These are phyloP conservation scores for Notolabrus celidotus DNA, from an alignment of 2,797 vertebrate genomes.

Conservation along the genomic window DNA sequence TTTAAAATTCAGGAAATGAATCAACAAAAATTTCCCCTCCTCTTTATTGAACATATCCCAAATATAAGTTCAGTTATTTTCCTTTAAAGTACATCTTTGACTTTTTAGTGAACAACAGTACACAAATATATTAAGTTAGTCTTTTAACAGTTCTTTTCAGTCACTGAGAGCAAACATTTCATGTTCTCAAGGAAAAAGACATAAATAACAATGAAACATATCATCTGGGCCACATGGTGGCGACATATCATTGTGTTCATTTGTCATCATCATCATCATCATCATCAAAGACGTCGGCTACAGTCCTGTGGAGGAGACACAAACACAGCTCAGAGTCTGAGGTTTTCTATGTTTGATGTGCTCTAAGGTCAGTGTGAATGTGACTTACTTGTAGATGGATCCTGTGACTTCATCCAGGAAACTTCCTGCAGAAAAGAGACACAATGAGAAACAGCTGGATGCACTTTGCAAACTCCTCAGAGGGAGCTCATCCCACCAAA, in stretches of 20 bases:
- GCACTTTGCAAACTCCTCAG: no score
- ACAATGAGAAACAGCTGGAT: neutral
- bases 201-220: conserved; percentile 67
- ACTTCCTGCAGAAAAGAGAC: conserved; percentile 77
- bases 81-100: conserved; percentile 50
- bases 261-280: conserved; percentile 67
- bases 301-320: conserved; percentile 76
- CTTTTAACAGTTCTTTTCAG: conserved; percentile 56
- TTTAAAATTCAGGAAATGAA: conserved; percentile 33
- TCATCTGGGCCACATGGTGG: conserved; percentile 81
- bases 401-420: conserved; percentile 88
- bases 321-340: conserved; percentile 3
- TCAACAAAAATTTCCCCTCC: conserved; percentile 64
- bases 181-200: conserved; percentile 59
- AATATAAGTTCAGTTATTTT: conserved; percentile 64
- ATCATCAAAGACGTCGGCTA: conserved; percentile 85
- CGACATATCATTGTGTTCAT: conserved; percentile 70
- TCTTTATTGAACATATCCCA: conserved; percentile 75
- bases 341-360: neutral
- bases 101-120: conserved; percentile 63
- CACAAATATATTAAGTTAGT: conserved; percentile 69
- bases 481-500: no score
- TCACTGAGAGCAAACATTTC: conserved; percentile 51
- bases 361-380: neutral
- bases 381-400: conserved; percentile 89